These are phyloP conservation scores for Trachelipus rathkii DNA, from an alignment of 1,140 invertebrate species.

Conservation along the genomic window DNA sequence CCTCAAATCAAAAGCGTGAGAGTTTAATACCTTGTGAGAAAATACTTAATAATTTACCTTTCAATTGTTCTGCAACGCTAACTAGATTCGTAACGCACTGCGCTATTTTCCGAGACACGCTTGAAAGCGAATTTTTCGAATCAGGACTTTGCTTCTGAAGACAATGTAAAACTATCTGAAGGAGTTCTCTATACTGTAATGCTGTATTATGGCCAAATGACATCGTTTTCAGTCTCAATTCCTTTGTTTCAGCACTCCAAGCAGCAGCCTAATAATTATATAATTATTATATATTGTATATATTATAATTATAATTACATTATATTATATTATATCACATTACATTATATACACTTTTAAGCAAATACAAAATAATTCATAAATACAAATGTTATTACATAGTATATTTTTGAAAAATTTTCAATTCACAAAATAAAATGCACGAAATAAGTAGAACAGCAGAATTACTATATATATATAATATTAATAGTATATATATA, in stretches of 20 bases:
- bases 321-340: too few relatives aligned
- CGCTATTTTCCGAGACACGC: slow-evolving; percentile 76
- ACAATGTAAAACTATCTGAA: slow-evolving; percentile 71
- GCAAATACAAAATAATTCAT: too few relatives aligned
- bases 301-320: too few relatives aligned
- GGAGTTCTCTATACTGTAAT: slow-evolving; percentile 76
- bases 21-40: background rate
- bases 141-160: slow-evolving; percentile 59
- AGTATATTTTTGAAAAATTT: too few relatives aligned
- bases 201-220: slow-evolving; percentile 72
- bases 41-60: slow-evolving; percentile 59
- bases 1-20: too few relatives aligned
- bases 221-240: slow-evolving; percentile 74
- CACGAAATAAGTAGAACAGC: too few relatives aligned
- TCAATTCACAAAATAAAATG: too few relatives aligned
- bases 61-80: slow-evolving; percentile 79
- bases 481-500: too few relatives aligned
- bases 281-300: too few relatives aligned
- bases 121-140: slow-evolving; percentile 63
- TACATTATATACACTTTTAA: too few relatives aligned
- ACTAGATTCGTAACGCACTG: slow-evolving; percentile 86
- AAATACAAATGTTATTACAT: too few relatives aligned
- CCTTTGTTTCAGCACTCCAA: slow-evolving; percentile 74
- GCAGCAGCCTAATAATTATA: slow-evolving; percentile 60
- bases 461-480: too few relatives aligned